A percentile compares a stretch with the other conserved stretches of the same genome.
These are phyloP conservation scores for Uloborus diversus DNA, from an alignment of 1,140 invertebrate genomes.

Conservation along the genomic window DNA sequence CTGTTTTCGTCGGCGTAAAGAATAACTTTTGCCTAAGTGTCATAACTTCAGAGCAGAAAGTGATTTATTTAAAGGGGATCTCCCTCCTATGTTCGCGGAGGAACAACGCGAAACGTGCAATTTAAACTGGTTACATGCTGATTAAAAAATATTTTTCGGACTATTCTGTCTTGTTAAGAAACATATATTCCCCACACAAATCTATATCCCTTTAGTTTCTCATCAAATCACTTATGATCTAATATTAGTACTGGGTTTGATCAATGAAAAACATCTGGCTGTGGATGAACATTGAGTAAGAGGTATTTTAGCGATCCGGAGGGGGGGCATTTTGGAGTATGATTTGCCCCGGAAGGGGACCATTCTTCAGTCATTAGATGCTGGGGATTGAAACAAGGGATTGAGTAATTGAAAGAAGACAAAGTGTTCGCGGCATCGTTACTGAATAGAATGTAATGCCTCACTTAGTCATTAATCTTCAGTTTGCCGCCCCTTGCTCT, in stretches of 20 bases:
- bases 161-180: neutral
- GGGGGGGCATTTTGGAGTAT: slow-evolving; percentile 13
- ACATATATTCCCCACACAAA: neutral
- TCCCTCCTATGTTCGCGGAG: too few species aligned
- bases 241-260: slow-evolving; percentile 34
- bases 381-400: slow-evolving; percentile 33
- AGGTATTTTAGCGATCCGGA: neutral
- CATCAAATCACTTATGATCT: neutral
- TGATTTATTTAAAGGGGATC: slow-evolving; percentile 1
- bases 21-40: slow-evolving; percentile 13
- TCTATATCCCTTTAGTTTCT: slow-evolving; percentile 5
- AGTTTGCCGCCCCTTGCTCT: slow-evolving; percentile 19
- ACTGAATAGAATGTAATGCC: slow-evolving; percentile 33
- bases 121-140: slow-evolving; percentile 30
- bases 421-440: slow-evolving; percentile 29
- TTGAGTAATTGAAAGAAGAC: slow-evolving; percentile 49
- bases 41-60: neutral
- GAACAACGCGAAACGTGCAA: slow-evolving; percentile 9
- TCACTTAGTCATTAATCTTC: slow-evolving; percentile 44
- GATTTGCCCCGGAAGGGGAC: neutral
- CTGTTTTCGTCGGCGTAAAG: slow-evolving; percentile 25
- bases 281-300: slow-evolving; percentile 8
- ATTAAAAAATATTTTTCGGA: slow-evolving; percentile 19
- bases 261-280: slow-evolving; percentile 41
- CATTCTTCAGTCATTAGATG: neutral